Evolutionary conservation across 1,140 invertebrate genomes (phyloP).

Genomic region (Zaprionus ornatus): DNA sequence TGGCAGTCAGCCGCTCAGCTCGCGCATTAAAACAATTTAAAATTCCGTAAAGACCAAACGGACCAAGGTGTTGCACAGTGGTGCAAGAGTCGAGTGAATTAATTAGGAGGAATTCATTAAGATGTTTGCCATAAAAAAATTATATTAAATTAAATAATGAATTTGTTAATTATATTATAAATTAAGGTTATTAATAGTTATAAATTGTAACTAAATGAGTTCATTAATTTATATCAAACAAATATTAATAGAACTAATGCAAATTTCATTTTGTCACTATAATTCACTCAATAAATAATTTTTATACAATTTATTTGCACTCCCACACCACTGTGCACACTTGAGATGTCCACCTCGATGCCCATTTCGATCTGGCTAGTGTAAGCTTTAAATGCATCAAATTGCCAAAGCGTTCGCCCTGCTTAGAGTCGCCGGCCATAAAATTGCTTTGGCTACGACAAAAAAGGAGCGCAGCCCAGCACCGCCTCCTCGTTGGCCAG

Average conservation of each 20-base stretch:
- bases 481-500: slow-evolving; percentile 43
- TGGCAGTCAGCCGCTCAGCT: slow-evolving; percentile 57
- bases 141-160: not conserved
- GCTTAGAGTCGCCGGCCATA: slow-evolving; percentile 73
- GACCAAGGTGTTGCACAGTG: slow-evolving; percentile 25
- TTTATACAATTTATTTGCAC: not conserved
- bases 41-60: slow-evolving; percentile 67
- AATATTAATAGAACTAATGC: not conserved
- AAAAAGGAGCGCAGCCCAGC: slow-evolving; percentile 59
- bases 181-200: not conserved
- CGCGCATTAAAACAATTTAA: slow-evolving; percentile 78
- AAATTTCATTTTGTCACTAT: not conserved
- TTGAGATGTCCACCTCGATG: not conserved
- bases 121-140: not conserved
- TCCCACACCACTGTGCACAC: slow-evolving; percentile 44
- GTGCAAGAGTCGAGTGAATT: not conserved
- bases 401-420: slow-evolving; percentile 68
- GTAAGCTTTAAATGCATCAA: slow-evolving; percentile 79
- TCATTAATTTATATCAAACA: not conserved
- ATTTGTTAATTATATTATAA: not conserved
- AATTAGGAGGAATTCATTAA: not conserved
- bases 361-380: slow-evolving; percentile 20
- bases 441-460: slow-evolving; percentile 71
- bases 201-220: no score
- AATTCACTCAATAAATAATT: not conserved